Conservation (phyloP, 2,113 vertebrate genomes). For the Sakesphorus luctuosus region DNA sequence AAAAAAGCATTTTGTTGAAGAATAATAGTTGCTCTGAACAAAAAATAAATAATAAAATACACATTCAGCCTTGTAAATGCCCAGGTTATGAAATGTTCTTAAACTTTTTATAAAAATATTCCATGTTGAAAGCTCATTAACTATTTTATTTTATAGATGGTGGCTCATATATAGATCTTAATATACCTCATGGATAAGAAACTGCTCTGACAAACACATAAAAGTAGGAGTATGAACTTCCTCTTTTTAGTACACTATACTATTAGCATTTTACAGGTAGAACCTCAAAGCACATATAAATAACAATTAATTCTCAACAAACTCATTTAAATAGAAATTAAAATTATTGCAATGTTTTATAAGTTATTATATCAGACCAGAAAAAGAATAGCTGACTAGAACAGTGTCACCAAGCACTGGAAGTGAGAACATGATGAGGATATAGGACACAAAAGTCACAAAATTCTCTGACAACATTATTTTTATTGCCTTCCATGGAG, state of each 20-base stretch:
- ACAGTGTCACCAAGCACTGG: background rate
- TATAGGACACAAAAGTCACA: background rate
- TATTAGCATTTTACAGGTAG: background rate
- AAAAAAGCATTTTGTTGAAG: background rate
- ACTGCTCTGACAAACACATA: background rate
- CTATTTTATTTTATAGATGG: background rate
- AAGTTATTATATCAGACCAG: background rate
- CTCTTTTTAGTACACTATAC: background rate
- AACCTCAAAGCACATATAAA: background rate
- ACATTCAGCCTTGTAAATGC: background rate
- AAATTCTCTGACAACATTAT: background rate
- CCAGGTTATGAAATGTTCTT: background rate
- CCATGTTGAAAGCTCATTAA: background rate
- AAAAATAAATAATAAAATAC: background rate
- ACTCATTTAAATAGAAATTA: background rate
- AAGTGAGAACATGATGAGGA: background rate
- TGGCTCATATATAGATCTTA: constrained; percentile 18
- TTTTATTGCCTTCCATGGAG: background rate
- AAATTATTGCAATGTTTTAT: background rate
- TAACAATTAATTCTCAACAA: background rate
- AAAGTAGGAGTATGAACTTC: background rate
- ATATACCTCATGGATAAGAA: constrained; percentile 13
- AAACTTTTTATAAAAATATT: background rate
- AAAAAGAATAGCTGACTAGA: background rate
- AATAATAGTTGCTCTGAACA: background rate